These are phyloP conservation scores for Spatulosminthurus flaviceps DNA, from an alignment of 2,888 invertebrate species.

Conservation along the genomic window DNA sequence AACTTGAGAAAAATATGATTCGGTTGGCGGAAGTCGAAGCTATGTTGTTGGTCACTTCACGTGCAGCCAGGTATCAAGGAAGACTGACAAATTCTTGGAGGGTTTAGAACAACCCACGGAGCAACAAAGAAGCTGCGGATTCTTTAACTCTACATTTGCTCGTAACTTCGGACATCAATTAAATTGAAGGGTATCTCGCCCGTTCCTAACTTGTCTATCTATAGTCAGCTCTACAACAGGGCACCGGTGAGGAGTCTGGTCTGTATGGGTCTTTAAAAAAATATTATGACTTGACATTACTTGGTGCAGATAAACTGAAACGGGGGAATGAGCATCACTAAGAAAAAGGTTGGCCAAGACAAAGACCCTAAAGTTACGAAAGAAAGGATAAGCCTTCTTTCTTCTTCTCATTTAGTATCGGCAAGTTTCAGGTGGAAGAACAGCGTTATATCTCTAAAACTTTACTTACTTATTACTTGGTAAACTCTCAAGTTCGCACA, in stretches of 20 bases:
- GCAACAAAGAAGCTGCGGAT: background rate
- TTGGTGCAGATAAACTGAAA: background rate
- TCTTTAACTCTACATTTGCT: background rate
- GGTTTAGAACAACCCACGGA: background rate
- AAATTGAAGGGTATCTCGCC: background rate
- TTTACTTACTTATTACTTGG: too few relatives aligned
- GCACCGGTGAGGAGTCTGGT: background rate
- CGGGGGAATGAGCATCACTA: background rate
- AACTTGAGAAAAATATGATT: background rate
- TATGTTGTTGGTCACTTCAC: background rate
- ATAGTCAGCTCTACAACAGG: background rate
- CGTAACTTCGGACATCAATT: background rate
- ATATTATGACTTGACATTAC: background rate
- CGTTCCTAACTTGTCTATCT: background rate
- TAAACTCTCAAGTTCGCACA: too few relatives aligned
- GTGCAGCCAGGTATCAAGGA: slow-evolving; percentile 1
- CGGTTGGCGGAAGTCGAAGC: too few relatives aligned
- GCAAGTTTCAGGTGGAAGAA: too few relatives aligned
- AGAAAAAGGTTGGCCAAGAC: too few relatives aligned
- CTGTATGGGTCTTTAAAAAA: background rate
- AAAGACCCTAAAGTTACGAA: too few relatives aligned
- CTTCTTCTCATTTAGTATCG: too few relatives aligned
- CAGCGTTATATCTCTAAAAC: too few relatives aligned
- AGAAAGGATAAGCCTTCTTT: too few relatives aligned
- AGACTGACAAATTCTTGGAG: background rate